Percentiles rank a stretch among this genome's conserved stretches.
These are phyloP conservation scores for Pelobates cultripes DNA, from an alignment of 2,797 vertebrate species.

Conservation along the genomic window DNA sequence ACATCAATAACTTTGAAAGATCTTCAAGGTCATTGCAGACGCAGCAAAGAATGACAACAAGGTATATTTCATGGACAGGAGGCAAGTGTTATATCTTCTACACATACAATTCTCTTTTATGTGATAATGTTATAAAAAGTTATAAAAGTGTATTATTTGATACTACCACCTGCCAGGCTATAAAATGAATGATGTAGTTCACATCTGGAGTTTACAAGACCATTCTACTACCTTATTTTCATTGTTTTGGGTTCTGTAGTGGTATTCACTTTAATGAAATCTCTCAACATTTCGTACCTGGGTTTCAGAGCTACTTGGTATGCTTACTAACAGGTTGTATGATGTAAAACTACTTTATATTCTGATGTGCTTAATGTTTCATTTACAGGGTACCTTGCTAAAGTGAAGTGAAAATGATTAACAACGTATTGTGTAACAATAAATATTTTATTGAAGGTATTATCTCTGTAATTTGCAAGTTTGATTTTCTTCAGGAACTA, in stretches of 20 bases:
- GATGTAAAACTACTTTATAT: conserved; percentile 65
- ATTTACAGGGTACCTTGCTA: conserved; percentile 65
- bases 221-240: conserved; percentile 58
- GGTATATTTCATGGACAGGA: background rate
- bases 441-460: conserved; percentile 71
- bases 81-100: background rate
- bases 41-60: no score
- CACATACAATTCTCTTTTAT: background rate
- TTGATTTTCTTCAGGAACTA: conserved; percentile 61
- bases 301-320: conserved; percentile 65
- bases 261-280: conserved; percentile 63
- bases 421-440: conserved; percentile 63
- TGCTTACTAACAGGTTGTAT: conserved; percentile 60
- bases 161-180: conserved; percentile 9
- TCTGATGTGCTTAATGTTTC: conserved; percentile 69
- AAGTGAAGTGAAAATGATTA: conserved; percentile 69
- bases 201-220: conserved; percentile 20
- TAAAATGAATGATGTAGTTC: background rate
- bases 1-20: no score
- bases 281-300: conserved; percentile 61
- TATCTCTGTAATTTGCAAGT: conserved; percentile 66
- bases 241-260: conserved; percentile 64
- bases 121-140: background rate
- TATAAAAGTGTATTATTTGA: background rate
- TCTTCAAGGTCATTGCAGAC: no score